Base-by-base conservation (phyloP, 2,113 vertebrate genomes). In the Crocuta crocuta region DNA sequence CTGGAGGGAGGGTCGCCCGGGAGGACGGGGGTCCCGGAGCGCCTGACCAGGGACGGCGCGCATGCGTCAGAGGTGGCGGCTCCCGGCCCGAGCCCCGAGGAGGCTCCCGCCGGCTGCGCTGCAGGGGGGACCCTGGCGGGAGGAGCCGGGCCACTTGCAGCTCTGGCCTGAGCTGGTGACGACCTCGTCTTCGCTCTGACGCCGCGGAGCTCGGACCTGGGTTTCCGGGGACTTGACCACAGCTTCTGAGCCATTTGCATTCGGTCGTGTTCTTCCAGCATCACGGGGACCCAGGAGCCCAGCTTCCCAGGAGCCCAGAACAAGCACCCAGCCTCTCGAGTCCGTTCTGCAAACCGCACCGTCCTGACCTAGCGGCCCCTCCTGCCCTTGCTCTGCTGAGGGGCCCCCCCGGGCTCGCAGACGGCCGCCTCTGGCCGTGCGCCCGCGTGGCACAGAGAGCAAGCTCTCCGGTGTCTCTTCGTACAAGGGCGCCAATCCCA, bases 151-250 rank as follows among this genome's bases (percentile, higher is more conserved):
- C 80, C 48, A 48, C 39, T 39, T 39, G 48, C 71, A 4, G 2
- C 45, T 21, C 80, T 21, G 11, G 35, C 16, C 15, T 33, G 82
- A 48, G 45, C 70, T 31, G 43, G 15, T 19, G 8, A 53, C 16
- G 26, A 23, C 24, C 11, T 24, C 31, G 7, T 68, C 61, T 63
- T 11, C 35, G 0, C 35, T 31, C 48, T 23, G 4, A 3, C 9
- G 0, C 45, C 2, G 0, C 3, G 5, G 39, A 48, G 43, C 17
- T 31, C 65, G 1, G 48, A 50, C 55, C 0, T 2, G 15, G 35
- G n/a, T 55, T 70, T 43, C 48, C 63, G 4, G 26, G 24, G 39
- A 16, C 65, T 63, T 4, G 65, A 3, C 6, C 4, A 15, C 17
- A 24, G 28, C 65, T 17, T n/a, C 12, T 5, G 70, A 45, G 50